Conservation (phyloP, 2,888 invertebrate genomes). For the Tupiocoris notatus region DNA sequence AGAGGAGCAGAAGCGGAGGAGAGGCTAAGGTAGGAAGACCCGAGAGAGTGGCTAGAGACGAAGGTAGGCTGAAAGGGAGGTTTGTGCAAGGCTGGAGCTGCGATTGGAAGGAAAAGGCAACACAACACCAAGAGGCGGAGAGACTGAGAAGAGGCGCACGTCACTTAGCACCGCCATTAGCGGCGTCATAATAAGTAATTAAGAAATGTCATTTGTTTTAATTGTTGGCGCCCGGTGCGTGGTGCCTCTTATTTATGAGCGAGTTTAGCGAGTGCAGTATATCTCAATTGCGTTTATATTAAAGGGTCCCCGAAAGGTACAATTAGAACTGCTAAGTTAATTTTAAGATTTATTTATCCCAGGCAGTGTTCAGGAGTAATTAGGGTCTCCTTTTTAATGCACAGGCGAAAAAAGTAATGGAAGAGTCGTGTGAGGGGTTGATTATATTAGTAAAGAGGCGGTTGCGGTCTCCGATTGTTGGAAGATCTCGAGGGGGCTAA, state of each 20-base stretch:
- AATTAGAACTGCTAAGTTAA: conserved; percentile 49
- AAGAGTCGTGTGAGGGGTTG: conserved; percentile 48
- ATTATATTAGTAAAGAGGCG: conserved; percentile 45
- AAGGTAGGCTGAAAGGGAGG: background rate
- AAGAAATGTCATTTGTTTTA: conserved; percentile 51
- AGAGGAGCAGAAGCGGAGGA: background rate
- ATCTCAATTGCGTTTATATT: conserved; percentile 48
- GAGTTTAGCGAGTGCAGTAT: conserved; percentile 48
- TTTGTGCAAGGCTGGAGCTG: background rate
- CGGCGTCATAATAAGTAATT: conserved; percentile 51
- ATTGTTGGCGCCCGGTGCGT: conserved; percentile 50
- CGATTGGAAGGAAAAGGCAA: conserved; percentile 34
- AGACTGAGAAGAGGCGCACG: conserved; percentile 27
- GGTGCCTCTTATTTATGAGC: conserved; percentile 46
- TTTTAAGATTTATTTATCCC: conserved; percentile 49
- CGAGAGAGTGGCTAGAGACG: too few species aligned
- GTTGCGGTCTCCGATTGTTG: conserved; percentile 38
- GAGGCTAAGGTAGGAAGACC: too few species aligned
- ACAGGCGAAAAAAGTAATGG: conserved; percentile 47
- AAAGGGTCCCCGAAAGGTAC: conserved; percentile 48
- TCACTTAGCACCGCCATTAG: conserved; percentile 45
- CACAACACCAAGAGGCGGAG: conserved; percentile 2
- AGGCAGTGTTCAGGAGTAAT: conserved; percentile 47
- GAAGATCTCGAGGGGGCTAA: conserved; percentile 1
- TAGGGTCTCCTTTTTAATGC: conserved; percentile 47